Evolutionary conservation across 2,888 invertebrate genomes (phyloP).

Genomic region (Alitta virens): DNA sequence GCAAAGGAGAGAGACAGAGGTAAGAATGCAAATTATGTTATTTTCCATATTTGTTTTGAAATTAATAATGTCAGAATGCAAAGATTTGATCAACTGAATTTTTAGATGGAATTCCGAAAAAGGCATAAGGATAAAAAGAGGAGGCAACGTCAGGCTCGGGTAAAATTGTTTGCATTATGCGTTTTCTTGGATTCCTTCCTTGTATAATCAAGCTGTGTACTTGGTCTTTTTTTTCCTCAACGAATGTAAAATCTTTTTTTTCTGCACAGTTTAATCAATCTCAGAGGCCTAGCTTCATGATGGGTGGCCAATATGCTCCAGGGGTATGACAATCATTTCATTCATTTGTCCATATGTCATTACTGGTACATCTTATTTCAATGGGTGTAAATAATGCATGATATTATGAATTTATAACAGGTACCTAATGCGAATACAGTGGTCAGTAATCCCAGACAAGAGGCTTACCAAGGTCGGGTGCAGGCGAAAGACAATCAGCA

Average conservation of each 20-base stretch:
- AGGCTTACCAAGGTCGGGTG: constrained; percentile 71
- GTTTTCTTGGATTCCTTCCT: too few relatives aligned
- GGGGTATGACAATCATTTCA: too few relatives aligned
- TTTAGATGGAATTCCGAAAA: constrained; percentile 67
- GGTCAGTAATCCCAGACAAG: constrained; percentile 71
- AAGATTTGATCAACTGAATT: constrained; percentile 1
- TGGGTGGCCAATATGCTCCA: constrained; percentile 76
- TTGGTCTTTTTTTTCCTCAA: constrained; percentile 29
- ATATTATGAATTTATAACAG: not conserved
- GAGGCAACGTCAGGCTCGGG: constrained; percentile 57
- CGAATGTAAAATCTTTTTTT: constrained; percentile 29
- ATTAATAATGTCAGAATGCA: too few relatives aligned
- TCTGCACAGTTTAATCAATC: constrained; percentile 1
- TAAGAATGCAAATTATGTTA: constrained; percentile 20
- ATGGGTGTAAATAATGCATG: too few relatives aligned
- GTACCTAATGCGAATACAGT: constrained; percentile 32
- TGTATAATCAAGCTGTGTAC: too few relatives aligned
- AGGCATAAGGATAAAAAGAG: constrained; percentile 65
- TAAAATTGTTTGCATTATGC: too few relatives aligned
- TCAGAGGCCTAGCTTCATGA: constrained; percentile 31
- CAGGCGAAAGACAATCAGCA: constrained; percentile 45
- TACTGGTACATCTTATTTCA: not conserved
- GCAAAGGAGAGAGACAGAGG: constrained; percentile 81
- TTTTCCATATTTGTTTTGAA: too few relatives aligned
- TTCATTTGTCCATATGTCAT: too few relatives aligned